These are phyloP conservation scores for Drosophila suboccidentalis DNA, from an alignment of 2,888 invertebrate genomes.

Conservation along the genomic window DNA sequence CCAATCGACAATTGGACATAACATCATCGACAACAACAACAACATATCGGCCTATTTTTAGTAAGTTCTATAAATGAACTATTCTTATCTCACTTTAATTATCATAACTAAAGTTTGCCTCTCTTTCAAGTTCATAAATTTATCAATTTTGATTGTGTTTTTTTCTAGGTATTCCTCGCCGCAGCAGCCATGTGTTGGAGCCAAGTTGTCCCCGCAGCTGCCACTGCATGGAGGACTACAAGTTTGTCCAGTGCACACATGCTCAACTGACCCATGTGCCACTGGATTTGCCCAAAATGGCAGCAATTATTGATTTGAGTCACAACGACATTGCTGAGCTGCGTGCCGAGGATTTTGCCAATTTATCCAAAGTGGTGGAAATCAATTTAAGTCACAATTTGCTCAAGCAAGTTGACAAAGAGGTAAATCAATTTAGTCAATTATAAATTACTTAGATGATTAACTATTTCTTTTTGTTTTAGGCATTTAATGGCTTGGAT, in stretches of 20 bases:
- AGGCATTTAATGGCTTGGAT: conserved; percentile 82
- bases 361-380: conserved; percentile 79
- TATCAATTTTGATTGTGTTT: background rate
- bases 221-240: conserved; percentile 81
- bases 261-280: conserved; percentile 87
- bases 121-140: background rate
- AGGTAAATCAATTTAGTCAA: conserved; percentile 63
- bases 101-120: background rate
- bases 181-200: conserved; percentile 81
- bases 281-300: conserved; percentile 81
- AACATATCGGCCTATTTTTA: conserved; percentile 72
- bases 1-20: conserved; percentile 56
- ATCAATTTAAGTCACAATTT: conserved; percentile 82
- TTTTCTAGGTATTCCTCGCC: conserved; percentile 73
- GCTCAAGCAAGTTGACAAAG: conserved; percentile 75
- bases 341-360: conserved; percentile 77
- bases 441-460: background rate
- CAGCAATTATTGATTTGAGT: conserved; percentile 83
- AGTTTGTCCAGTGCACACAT: conserved; percentile 86
- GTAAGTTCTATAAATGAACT: conserved; percentile 44
- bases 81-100: background rate
- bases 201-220: conserved; percentile 83
- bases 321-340: conserved; percentile 82
- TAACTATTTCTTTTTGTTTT: conserved; percentile 13
- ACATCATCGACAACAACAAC: conserved; percentile 68